These are phyloP conservation scores for Blera fallax DNA, from an alignment of 2,888 invertebrate genomes.

Conservation along the genomic window DNA sequence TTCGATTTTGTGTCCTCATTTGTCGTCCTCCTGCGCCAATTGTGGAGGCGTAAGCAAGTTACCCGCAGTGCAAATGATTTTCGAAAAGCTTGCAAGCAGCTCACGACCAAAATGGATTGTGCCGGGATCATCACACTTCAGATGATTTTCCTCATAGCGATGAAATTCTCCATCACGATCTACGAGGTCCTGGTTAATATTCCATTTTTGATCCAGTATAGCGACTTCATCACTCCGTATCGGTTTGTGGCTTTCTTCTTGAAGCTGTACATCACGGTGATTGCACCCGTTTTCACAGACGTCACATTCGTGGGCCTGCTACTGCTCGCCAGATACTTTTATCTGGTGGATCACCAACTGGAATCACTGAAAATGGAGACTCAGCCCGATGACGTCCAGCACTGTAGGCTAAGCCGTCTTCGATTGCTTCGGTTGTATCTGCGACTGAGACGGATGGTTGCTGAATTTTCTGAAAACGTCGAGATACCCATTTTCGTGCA, in stretches of 20 bases:
- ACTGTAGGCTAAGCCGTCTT: background rate
- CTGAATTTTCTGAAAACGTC: conserved; percentile 70
- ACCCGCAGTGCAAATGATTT: conserved; percentile 27
- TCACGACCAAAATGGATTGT: conserved; percentile 31
- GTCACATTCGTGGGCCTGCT: conserved; percentile 75
- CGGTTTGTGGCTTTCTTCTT: conserved; percentile 75
- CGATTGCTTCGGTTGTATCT: conserved; percentile 72
- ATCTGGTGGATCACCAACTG: conserved; percentile 73
- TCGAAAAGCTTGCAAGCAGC: conserved; percentile 14
- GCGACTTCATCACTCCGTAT: conserved; percentile 71
- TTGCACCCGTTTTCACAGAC: conserved; percentile 75
- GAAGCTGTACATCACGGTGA: conserved; percentile 74
- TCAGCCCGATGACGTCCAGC: background rate
- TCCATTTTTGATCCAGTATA: conserved; percentile 75
- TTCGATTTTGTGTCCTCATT: conserved; percentile 63
- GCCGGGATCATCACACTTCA: conserved; percentile 26
- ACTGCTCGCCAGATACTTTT: conserved; percentile 74
- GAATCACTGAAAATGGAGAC: background rate
- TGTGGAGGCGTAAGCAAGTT: conserved; percentile 32
- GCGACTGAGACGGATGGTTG: conserved; percentile 65
- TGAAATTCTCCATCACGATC: conserved; percentile 75
- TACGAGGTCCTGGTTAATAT: conserved; percentile 76
- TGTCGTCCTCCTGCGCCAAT: conserved; percentile 73
- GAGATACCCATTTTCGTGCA: conserved; percentile 77
- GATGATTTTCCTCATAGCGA: conserved; percentile 43